These are phyloP conservation scores for Solenopsis invicta DNA, from an alignment of 1,140 invertebrate species.

Conservation along the genomic window DNA sequence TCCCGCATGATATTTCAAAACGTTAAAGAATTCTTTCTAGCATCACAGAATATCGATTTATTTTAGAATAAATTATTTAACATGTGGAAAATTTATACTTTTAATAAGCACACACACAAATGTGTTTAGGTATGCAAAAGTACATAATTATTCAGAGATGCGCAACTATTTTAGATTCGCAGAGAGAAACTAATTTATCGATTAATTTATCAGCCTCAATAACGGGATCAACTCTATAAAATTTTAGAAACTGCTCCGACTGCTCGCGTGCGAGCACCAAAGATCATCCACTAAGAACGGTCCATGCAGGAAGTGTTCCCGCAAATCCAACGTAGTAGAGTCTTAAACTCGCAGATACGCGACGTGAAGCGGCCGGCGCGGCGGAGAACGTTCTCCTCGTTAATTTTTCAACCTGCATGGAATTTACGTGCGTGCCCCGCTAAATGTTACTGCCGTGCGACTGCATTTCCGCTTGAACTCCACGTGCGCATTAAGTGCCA, in stretches of 20 bases:
- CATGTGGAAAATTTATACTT: not conserved
- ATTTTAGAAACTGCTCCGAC: slow-evolving; percentile 1
- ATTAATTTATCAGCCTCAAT: slow-evolving; percentile 22
- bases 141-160: not conserved
- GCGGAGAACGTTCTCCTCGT: slow-evolving; percentile 31
- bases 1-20: not conserved
- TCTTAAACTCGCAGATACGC: slow-evolving; percentile 33
- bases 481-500: slow-evolving; percentile 15
- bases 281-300: slow-evolving; percentile 15
- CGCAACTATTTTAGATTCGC: not conserved
- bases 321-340: slow-evolving; percentile 43
- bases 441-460: slow-evolving; percentile 11
- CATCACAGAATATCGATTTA: not conserved
- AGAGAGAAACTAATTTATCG: slow-evolving; percentile 7
- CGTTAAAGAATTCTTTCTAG: not conserved
- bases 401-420: slow-evolving; percentile 43
- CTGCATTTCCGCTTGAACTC: slow-evolving; percentile 5
- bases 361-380: not conserved
- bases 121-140: not conserved
- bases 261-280: not conserved
- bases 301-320: slow-evolving; percentile 5
- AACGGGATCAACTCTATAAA: slow-evolving; percentile 13
- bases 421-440: slow-evolving; percentile 28
- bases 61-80: not conserved
- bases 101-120: not conserved